These are phyloP conservation scores for Carettochelys insculpta DNA, from an alignment of 2,113 vertebrate genomes.

Conservation along the genomic window DNA sequence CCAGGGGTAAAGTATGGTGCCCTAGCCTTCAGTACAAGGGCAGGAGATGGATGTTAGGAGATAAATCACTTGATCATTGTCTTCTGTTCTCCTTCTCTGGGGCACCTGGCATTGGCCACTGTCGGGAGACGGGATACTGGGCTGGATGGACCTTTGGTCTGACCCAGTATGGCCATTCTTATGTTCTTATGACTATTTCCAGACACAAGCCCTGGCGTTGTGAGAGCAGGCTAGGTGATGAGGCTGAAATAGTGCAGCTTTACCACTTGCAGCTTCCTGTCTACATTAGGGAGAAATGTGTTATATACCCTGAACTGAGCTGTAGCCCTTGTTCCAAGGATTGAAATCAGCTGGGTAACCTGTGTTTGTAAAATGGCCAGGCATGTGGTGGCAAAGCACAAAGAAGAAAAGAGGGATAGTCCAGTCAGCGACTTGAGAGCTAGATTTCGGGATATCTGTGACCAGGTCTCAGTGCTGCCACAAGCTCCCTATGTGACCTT, in stretches of 20 bases:
- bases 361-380: neutral
- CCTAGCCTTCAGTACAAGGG: no score
- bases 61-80: no score
- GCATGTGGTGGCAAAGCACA: neutral
- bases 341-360: neutral
- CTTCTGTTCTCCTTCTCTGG: no score
- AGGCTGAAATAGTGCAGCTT: constrained; percentile 28
- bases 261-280: neutral
- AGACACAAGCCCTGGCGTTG: neutral
- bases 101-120: no score
- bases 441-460: neutral
- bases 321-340: neutral
- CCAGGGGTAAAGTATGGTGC: no score
- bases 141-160: no score
- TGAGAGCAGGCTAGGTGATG: neutral
- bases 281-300: neutral
- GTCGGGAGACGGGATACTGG: no score
- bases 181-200: constrained; percentile 17
- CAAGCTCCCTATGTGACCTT: neutral
- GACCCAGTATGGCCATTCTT: no score
- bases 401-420: neutral
- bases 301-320: neutral
- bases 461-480: neutral
- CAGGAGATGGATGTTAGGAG: no score
- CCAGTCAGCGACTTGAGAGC: neutral